These are phyloP conservation scores for Propithecus deckenii DNA, from an alignment of 2,797 vertebrate species.

Conservation along the genomic window DNA sequence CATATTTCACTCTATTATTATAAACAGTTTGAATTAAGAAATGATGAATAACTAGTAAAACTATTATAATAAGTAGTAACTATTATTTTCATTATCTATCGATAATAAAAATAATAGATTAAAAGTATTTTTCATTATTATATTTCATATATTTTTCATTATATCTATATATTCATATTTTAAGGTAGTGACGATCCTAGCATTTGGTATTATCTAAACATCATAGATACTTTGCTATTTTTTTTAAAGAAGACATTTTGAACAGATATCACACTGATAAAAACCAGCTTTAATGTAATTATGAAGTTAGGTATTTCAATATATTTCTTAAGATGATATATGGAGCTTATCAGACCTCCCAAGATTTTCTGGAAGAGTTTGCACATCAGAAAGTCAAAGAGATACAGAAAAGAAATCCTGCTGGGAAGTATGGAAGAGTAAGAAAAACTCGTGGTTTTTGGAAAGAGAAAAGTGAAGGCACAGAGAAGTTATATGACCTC, in stretches of 20 bases:
- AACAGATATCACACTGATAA: neutral
- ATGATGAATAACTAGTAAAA: neutral
- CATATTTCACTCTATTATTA: neutral
- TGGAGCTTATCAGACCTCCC: neutral
- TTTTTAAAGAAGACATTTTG: neutral
- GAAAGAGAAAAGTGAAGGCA: constrained; percentile 35
- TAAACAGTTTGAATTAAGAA: neutral
- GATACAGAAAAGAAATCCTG: neutral
- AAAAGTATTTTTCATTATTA: neutral
- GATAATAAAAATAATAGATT: neutral
- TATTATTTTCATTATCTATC: too few relatives aligned
- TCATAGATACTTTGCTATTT: neutral
- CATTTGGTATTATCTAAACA: neutral
- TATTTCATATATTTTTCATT: neutral
- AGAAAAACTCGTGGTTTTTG: neutral
- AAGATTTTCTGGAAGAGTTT: constrained; percentile 4
- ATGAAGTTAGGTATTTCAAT: neutral
- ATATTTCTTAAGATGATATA: neutral
- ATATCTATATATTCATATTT: neutral
- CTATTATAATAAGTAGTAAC: too few relatives aligned
- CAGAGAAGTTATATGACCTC: constrained; percentile 36
- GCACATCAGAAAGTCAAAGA: neutral
- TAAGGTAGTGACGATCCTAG: neutral
- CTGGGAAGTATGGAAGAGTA: neutral
- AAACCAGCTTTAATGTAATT: neutral